phyloP scores from a whole-genome alignment of 2,113 vertebrate species.

The Tricholaema leucomelas region DNA sequence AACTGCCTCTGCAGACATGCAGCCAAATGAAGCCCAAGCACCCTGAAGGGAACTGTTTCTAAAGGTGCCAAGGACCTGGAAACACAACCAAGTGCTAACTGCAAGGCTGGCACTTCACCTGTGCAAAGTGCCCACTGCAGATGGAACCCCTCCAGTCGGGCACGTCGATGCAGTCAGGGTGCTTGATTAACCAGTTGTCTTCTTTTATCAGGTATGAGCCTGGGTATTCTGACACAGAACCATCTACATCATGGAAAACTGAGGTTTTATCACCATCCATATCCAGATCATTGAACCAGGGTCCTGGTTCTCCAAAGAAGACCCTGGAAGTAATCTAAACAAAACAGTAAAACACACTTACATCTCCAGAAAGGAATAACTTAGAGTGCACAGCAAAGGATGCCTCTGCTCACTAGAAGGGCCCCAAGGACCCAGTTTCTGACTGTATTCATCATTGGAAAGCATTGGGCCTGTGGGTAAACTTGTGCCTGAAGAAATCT shows the following conservation, averaged over 20 bases:
- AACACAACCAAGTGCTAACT: not conserved
- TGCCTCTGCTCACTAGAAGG: not conserved
- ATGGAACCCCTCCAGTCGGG: slow-evolving; percentile 95
- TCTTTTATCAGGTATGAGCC: slow-evolving; percentile 93
- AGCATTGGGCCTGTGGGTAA: not conserved
- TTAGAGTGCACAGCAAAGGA: not conserved
- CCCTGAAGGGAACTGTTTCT: not conserved
- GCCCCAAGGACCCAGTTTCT: not conserved
- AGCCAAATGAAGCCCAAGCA: not conserved
- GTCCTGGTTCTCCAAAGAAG: slow-evolving; percentile 95
- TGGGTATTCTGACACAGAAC: slow-evolving; percentile 92
- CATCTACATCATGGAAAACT: slow-evolving; percentile 92
- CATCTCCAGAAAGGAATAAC: not conserved
- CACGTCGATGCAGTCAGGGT: slow-evolving; percentile 92
- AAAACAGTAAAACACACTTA: not conserved
- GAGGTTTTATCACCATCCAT: slow-evolving; percentile 98
- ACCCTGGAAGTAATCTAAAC: slow-evolving; percentile 91
- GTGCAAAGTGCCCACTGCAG: slow-evolving; percentile 92
- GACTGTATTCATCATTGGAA: not conserved
- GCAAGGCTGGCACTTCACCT: slow-evolving; percentile 76
- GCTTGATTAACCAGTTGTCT: slow-evolving; percentile 94
- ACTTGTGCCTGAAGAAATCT: not conserved
- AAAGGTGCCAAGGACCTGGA: not conserved
- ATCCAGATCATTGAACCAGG: slow-evolving; percentile 93
- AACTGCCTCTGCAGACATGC: not conserved